Percentiles rank a stretch among this genome's conserved stretches.
Evolutionary conservation across 2,797 vertebrate genomes (phyloP).

Genomic region (Orientallactaga sibirica): DNA sequence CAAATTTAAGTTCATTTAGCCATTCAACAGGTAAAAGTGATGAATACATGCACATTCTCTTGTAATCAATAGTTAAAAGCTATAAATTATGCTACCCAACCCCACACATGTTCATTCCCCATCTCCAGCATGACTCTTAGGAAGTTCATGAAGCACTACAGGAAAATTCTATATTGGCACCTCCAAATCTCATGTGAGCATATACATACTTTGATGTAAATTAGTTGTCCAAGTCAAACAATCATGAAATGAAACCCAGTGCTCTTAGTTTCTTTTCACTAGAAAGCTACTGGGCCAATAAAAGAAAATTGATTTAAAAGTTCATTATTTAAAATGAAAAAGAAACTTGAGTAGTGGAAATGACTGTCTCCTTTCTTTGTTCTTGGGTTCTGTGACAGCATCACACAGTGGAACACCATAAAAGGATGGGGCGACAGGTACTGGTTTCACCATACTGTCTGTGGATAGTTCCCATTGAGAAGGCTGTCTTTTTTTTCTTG

Average conservation of each 20-base stretch:
- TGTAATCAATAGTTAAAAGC: not conserved
- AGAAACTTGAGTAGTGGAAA: not conserved
- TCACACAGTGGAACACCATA: not conserved
- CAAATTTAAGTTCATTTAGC: not conserved
- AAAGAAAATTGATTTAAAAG: not conserved
- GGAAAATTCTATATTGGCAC: not conserved
- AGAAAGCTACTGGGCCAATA: not conserved
- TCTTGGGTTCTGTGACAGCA: not conserved
- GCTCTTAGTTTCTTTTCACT: not conserved
- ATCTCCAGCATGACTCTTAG: fast-evolving
- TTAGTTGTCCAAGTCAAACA: not conserved
- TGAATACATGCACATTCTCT: not conserved
- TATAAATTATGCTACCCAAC: not conserved
- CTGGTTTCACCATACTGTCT: not conserved
- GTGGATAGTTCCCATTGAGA: constrained; percentile 60
- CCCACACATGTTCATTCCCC: fast-evolving
- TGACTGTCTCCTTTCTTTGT: not conserved
- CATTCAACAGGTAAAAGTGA: not conserved
- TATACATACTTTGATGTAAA: fast-evolving
- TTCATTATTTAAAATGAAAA: constrained; percentile 44
- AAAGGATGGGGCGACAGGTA: not conserved
- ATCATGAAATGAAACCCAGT: not conserved
- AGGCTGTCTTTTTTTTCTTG: constrained; percentile 39
- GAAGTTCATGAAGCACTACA: not conserved
- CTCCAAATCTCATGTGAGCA: not conserved